Evolutionary conservation across 2,888 invertebrate genomes (phyloP).

Genomic region (Syrista parreyssii): DNA sequence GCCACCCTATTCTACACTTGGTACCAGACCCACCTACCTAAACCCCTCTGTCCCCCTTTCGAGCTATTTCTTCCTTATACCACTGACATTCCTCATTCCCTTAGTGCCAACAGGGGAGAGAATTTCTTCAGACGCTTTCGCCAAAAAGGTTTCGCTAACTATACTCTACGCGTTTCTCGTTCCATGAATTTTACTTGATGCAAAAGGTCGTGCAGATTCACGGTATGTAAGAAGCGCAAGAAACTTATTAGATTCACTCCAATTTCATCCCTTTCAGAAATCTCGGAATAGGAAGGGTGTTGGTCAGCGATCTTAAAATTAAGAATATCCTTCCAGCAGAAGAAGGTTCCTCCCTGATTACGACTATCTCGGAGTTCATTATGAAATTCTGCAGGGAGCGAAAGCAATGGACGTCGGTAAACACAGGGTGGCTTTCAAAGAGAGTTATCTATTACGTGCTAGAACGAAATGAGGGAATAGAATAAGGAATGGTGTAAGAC

Average conservation of each 20-base stretch:
- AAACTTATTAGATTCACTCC: background rate
- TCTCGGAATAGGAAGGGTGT: background rate
- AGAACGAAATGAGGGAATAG: slow-evolving; percentile 26
- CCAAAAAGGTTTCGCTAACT: background rate
- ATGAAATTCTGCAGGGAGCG: background rate
- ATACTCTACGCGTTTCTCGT: background rate
- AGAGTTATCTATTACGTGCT: slow-evolving; percentile 43
- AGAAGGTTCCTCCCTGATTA: background rate
- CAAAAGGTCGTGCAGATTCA: background rate
- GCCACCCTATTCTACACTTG: slow-evolving; percentile 14
- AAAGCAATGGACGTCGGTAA: background rate
- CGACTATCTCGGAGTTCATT: background rate
- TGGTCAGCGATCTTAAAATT: background rate
- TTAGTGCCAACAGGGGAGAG: background rate
- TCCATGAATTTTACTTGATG: background rate
- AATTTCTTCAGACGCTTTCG: slow-evolving; percentile 5
- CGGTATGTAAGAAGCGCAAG: background rate
- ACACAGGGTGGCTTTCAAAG: slow-evolving; percentile 17
- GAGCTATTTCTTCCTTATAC: slow-evolving; percentile 8
- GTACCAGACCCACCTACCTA: slow-evolving; percentile 12
- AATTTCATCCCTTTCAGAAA: background rate
- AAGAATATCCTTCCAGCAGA: background rate
- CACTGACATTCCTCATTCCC: background rate
- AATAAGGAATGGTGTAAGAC: slow-evolving; percentile 9
- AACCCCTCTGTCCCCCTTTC: slow-evolving; percentile 14